These are phyloP conservation scores for Crotophaga sulcirostris DNA, from an alignment of 2,113 vertebrate species.

Conservation along the genomic window DNA sequence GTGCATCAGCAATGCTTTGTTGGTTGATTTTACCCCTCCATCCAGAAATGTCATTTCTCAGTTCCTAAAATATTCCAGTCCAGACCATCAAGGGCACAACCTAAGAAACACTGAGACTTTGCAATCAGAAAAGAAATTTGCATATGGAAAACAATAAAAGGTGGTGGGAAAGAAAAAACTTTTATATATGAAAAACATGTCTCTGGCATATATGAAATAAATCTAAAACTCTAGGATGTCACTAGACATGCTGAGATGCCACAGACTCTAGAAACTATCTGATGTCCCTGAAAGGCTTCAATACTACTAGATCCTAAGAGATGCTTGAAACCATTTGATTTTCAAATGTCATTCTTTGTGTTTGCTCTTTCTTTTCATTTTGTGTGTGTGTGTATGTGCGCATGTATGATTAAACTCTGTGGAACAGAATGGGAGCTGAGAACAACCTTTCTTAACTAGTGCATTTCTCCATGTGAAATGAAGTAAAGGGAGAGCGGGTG, in stretches of 20 bases:
- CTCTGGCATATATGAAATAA: neutral
- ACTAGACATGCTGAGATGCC: neutral
- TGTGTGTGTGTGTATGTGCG: neutral
- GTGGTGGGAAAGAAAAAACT: neutral
- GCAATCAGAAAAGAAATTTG: neutral
- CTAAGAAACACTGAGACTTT: neutral
- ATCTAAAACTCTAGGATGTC: neutral
- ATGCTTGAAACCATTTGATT: neutral
- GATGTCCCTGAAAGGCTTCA: neutral
- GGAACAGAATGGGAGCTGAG: neutral
- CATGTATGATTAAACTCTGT: neutral
- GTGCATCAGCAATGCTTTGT: neutral
- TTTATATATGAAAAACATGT: neutral
- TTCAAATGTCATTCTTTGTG: neutral
- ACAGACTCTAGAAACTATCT: neutral
- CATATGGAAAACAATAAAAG: neutral
- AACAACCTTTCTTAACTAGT: neutral
- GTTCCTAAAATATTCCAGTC: neutral
- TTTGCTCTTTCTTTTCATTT: neutral
- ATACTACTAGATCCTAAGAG: neutral
- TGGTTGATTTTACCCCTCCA: neutral
- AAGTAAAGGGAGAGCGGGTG: neutral
- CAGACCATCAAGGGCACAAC: neutral
- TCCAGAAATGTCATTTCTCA: neutral
- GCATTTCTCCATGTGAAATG: neutral